Percentiles rank a stretch among this genome's conserved stretches.
These are phyloP conservation scores for Pseudococcus jackbeardsleyi DNA, from an alignment of 2,888 invertebrate species.

Conservation along the genomic window DNA sequence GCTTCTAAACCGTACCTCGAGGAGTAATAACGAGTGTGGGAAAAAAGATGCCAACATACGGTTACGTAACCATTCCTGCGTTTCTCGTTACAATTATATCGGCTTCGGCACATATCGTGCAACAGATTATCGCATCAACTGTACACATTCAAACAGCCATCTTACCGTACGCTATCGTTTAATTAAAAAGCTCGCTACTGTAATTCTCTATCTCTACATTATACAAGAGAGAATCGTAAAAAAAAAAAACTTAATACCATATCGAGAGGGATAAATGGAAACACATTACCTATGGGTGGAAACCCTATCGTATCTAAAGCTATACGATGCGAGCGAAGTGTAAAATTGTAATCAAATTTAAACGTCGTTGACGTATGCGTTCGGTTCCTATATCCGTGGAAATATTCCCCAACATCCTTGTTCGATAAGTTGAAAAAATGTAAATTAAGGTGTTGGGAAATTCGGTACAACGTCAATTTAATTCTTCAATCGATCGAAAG, in stretches of 20 bases:
- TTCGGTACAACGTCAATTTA: not conserved
- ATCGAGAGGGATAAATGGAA: slow-evolving; percentile 13
- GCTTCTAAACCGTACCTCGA: slow-evolving; percentile 21
- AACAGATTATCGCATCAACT: slow-evolving; percentile 21
- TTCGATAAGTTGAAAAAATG: slow-evolving; percentile 11
- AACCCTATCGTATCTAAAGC: not conserved
- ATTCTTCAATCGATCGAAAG: not conserved
- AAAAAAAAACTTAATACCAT: not conserved
- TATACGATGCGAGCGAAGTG: not conserved
- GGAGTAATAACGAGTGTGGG: slow-evolving; percentile 36
- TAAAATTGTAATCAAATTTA: not conserved
- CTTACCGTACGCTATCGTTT: not conserved
- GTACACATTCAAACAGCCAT: not conserved
- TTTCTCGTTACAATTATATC: slow-evolving; percentile 13
- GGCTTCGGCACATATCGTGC: not conserved
- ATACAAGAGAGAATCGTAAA: not conserved
- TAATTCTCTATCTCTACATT: not conserved
- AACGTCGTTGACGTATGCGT: not conserved
- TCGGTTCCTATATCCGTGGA: not conserved
- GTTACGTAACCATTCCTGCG: not conserved
- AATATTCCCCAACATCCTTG: not conserved
- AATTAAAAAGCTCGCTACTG: slow-evolving; percentile 6
- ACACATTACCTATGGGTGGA: not conserved
- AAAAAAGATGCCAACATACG: slow-evolving; percentile 9
- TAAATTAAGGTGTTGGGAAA: not conserved